Base-by-base conservation (phyloP, 1,140 invertebrate species). In the Drosophila athabasca region DNA sequence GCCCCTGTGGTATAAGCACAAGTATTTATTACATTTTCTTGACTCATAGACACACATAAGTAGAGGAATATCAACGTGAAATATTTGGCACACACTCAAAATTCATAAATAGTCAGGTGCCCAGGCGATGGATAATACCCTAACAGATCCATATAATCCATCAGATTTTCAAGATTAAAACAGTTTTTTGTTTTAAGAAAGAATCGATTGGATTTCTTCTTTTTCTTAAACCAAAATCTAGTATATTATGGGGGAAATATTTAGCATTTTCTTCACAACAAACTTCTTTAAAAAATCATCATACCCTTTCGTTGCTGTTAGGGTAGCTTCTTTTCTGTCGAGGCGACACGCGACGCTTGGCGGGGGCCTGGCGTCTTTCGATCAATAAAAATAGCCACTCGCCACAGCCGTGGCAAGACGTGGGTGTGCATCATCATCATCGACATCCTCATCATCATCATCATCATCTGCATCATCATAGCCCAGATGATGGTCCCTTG, bases 1-100 rank as follows among this genome's bases (percentile, higher is more conserved):
- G 24, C 51, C 26, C 44, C 45, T 31, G 51, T 48, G 64, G 44
- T 22, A 24, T 53, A 44, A 43, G 55, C 55, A 39, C 41, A 24
- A 17, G 61, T 65, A 75, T 75, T 75, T 75, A 75, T 73, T 73
- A 73, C 70, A 75, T 58, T 66, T 74, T 75, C 17, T 19, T 75
- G 71, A 75, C 31, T 75, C 71, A 67, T 46, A 31, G 44, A 76
- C 35, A 39, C 35, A 39, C 35, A 39, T 39, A 39, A 39, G 35
- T 39, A 13, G 35, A 39, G 11, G 35, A 61, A 62, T 45, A 57
- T 62, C 51, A 57, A 76, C 76, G 66, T 72, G 67, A 81, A 82
- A 81, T 81, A 82, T 81, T 81, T 81, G 78, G 78, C 78, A 81
- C 78, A 82, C 68, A 77, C 76, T 81, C 78, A 81, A 81, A 60